Evolutionary conservation across 2,113 vertebrate species (phyloP), one percentile per base, ranked within the genome.

Genomic region (Anoplopoma fimbria): DNA sequence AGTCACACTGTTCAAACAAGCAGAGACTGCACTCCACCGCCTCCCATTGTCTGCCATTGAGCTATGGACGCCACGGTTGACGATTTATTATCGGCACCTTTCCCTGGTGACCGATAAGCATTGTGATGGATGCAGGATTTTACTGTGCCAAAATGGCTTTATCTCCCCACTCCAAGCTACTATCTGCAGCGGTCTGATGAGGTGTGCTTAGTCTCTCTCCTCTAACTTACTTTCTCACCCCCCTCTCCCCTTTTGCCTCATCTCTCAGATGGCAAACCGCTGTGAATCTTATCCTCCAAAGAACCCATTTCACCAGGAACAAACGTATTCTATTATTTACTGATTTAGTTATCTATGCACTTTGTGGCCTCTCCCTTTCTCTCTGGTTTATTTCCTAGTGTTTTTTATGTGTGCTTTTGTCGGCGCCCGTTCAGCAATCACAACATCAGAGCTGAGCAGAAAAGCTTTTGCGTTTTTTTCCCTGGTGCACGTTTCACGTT

Each of bases 1-100:
- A 93, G 93, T 93, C 90, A 91, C 83, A 81, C 80, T 92, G 91
- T 94, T 94, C 90, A 93, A 94, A 94, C 91, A 92, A 93, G 92
- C 87, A 70, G 31, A 49, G 77, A 90, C 73, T 77, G 13, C 69
- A 83, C 91, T 84, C 80, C 69, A 34, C 89, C 69, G 84, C 82
- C 87, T 86, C 90, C 89, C 90, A 89, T 91, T 91, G 90, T 92
- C 90, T 92, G 87, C 77, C 88, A 84, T 9, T 73, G 83, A 91
- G 90, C 90, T 87, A 88, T 91, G 81, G 87, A 93, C 75, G 88
- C 87, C 68, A 81, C 84, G 33, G 78, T 70, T 71, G 82, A 79
- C 90, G 53, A 93, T 95, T 92, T 93, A 93, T 94, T 93, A 91
- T 72, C 90, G 91, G 89, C 91, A 91, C 92, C 93, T 94, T 89